Evolutionary conservation across 2,888 invertebrate species (phyloP).

Genomic region (Alviniconcha strummeri): DNA sequence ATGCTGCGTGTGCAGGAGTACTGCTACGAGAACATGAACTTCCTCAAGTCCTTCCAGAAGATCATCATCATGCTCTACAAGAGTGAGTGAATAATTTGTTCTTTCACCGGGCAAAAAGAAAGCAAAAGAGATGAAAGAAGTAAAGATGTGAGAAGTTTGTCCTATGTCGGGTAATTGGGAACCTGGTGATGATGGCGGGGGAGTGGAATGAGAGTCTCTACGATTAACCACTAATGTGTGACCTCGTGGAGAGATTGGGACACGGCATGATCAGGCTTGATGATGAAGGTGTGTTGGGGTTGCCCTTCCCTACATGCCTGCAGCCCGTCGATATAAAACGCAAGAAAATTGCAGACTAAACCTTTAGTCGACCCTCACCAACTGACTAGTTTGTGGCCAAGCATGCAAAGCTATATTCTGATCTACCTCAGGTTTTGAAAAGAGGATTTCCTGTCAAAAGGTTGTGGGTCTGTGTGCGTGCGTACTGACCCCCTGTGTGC

Average conservation of each 20-base stretch:
- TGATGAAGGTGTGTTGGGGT: no score
- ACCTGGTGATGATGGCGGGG: background rate
- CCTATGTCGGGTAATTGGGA: background rate
- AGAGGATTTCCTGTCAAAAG: no score
- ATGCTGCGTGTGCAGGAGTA: constrained; percentile 96
- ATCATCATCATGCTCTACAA: constrained; percentile 97
- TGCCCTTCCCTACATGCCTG: no score
- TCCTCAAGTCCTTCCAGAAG: constrained; percentile 98
- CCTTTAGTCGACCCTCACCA: no score
- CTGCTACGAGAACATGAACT: constrained; percentile 99
- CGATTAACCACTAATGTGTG: no score
- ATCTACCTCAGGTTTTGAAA: no score
- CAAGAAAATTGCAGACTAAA: no score
- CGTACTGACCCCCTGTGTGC: background rate
- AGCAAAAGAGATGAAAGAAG: background rate
- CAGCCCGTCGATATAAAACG: no score
- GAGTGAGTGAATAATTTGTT: constrained; percentile 77
- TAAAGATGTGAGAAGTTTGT: background rate
- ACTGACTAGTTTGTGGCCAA: no score
- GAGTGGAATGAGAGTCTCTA: background rate
- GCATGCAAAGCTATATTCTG: no score
- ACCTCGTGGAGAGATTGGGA: no score
- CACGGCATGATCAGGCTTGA: no score
- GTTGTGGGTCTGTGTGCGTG: background rate
- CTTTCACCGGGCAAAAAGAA: background rate